Evolutionary conservation across 2,113 vertebrate species (phyloP), one percentile per base, ranked within the genome.

Genomic region (Oncorhynchus keta): DNA sequence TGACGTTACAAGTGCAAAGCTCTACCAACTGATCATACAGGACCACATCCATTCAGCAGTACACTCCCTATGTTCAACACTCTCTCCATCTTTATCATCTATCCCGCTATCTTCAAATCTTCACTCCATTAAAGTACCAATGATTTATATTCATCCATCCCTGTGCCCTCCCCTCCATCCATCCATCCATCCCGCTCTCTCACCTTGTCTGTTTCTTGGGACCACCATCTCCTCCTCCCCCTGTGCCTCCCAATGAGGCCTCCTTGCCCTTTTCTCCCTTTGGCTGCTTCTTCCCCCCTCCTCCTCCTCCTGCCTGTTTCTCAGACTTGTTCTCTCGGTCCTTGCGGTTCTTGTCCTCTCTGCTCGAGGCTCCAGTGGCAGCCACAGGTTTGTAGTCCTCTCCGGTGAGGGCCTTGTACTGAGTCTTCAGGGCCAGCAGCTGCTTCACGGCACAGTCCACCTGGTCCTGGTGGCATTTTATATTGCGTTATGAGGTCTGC

Each of bases 261-360:
- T 93, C 93, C 73, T 93, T 95, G 57, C 87, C 90, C 83, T 96
- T 96, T 80, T 96, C 96, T 86, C 90, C 93, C 87, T 91, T 93
- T 85, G 45, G 87, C 84, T 57, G 89, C 84, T 91, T 92, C 84
- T 65, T 89, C 88, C 93, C 87, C 93, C 95, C 90, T 92, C 93
- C 87, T 93, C 35, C 67, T 89, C 93, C 87, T 93, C 95, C 90
- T 92, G 96, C 93, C 85, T 97, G 96, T 82, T 99, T 99, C 93
- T 99, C 97, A 76, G 95, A 96, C 78, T 97, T 97, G 87, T 99
- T 98, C 82, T 99, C 97, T 61, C 95, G 95, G 77, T 98, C 96
- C 86, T 99, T 99, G 83, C 97, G 96, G 81, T 94, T 97, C 92
- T 95, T 97, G 80, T 97, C 95, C 78, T 97, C 96, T 71, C 80